Base-by-base conservation (phyloP, 2,113 vertebrate genomes). In the Passerina amoena region DNA sequence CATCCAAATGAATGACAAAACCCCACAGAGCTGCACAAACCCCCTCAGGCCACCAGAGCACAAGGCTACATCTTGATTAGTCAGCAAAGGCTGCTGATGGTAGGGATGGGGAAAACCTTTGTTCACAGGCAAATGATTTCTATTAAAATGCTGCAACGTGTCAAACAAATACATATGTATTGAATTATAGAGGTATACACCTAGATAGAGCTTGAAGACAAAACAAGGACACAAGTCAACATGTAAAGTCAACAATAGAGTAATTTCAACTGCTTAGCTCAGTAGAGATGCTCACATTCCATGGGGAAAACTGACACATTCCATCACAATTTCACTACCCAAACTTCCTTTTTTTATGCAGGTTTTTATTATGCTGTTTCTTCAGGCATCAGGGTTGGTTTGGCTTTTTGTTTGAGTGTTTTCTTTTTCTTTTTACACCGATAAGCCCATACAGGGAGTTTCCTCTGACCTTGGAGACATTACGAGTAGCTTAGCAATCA, bases 381-480 rank as follows among this genome's bases (percentile, higher is more conserved):
- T 88, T 69, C 23, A 54, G 44, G 77, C 61, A 53, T 28, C 27
- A 14, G 45, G 31, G n/a, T 79, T 45, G 20, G 48, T 53, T 61
- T 59, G 60, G 38, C 19, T 45, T 63, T 69, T 78, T 47, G 40
- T 31, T 48, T 0, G 11, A 45, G 57, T 14, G 48, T 57, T 90
- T 76, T 78, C 69, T 60, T 64, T 20, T 2, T n/a, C n/a, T 15
- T 88, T 79, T 76, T 30, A 71, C 83, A 40, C 3, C 0, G 61
- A 86, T 42, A 33, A 91, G 42, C 57, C 72, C 78, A 37, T 9
- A 4, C 2, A 1, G 37, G 84, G 78, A 85, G 50, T 61, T 82
- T 80, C 84, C 63, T 84, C 79, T 90, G 94, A 94, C 91, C 87
- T 88, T 79, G 95, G 91, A 71, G 92, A 81, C 38, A 44, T 93